phyloP scores from a whole-genome alignment of 35 echinoderm and acorn worm species.

The Ophioderma brevispina region DNA sequence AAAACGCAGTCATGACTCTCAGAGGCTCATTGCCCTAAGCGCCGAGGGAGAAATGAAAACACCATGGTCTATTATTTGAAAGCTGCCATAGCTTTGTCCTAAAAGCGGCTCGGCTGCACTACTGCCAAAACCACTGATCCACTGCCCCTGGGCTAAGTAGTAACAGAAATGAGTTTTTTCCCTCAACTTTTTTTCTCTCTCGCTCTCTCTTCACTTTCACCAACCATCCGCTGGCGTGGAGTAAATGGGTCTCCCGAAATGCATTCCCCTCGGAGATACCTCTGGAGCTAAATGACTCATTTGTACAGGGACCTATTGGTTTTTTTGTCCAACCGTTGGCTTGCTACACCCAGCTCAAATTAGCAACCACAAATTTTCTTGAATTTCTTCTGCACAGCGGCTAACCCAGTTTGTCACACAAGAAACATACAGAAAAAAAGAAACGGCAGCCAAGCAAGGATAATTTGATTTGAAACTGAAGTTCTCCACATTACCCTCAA shows the following conservation, averaged over 20 bases:
- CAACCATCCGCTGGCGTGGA: neutral
- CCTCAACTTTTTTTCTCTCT: neutral
- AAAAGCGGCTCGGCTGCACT: neutral
- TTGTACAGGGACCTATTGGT: neutral
- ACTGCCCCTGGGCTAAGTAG: neutral
- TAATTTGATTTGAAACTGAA: no score
- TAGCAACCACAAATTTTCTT: neutral
- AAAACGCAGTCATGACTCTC: neutral
- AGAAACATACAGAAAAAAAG: no score
- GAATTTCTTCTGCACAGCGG: no score
- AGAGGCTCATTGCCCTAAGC: neutral
- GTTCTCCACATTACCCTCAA: no score
- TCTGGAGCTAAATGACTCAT: conserved; percentile 2
- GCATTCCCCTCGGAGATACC: neutral
- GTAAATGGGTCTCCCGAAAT: neutral
- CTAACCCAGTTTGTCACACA: no score
- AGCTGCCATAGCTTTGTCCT: neutral
- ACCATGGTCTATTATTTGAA: neutral
- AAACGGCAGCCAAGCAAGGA: no score
- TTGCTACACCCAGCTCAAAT: neutral
- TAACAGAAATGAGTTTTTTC: neutral
- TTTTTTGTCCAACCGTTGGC: neutral
- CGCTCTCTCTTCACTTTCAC: neutral
- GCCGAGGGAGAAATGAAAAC: neutral
- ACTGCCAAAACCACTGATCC: conserved; percentile 1